Evolutionary conservation across 2,113 vertebrate species (phyloP), one percentile per base, ranked within the genome.

Genomic region (Onychostoma macrolepis): DNA sequence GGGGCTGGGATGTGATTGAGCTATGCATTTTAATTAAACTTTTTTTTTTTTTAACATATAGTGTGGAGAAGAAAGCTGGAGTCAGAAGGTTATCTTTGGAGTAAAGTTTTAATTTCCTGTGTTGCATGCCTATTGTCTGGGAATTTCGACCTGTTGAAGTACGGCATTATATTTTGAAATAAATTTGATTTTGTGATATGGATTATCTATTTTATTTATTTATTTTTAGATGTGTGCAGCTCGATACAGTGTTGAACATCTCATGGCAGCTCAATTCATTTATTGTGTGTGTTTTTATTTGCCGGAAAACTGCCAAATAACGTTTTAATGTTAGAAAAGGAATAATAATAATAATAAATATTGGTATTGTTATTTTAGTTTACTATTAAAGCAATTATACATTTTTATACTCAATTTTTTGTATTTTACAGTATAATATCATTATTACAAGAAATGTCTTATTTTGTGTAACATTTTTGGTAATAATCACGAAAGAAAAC

Each of bases 21-120:
- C 33, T 3, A 11, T 56, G 17, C 9, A 0, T 48, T 48, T 48
- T 9, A 11, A 21, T 21, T n/a, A n/a, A n/a, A n/a, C n/a, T n/a
- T n/a, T n/a, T n/a, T n/a, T 30, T 36, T 61, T 61, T 41, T 61
- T 10, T 11, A 36, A 58, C 41, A 4, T 38, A 38, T 36, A 58
- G 30, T 56, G 38, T 58, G 84, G 28, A 33, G 58, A 58, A 45
- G 58, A 53, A 69, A 26, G 19, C 17, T 10, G n/a, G 30, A 69
- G 12, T 9, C 28, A 19, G 74, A 78, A n/a, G 17, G 56, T 50
- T 45, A 79, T 67, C 76, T 53, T 86, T 21, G 10, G 65, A 71
- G 85, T 3, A 41, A 56, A 74, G 50, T 80, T 38, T 80, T 81
- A 80, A 80, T 86, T 72, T 80, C 76, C 45, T 86, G 76, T 56